Conservation (phyloP, 1,140 invertebrate species). For the Drosophila pallidifrons region DNA sequence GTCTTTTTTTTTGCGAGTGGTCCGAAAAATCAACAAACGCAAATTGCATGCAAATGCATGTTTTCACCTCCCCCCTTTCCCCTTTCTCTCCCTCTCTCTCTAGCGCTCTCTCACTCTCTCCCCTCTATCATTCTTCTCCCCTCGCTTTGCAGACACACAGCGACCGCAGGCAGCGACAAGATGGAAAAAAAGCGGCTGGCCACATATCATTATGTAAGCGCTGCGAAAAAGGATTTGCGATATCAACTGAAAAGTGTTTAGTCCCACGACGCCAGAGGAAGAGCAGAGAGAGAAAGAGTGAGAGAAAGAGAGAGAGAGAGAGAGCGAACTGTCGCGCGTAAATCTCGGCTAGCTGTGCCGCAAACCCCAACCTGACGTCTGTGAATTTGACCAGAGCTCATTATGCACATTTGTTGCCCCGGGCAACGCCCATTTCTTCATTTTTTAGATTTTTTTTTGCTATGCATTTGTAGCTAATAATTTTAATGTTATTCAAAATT, state of each 20-base stretch:
- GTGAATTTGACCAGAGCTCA: slow-evolving; percentile 73
- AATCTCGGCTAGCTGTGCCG: slow-evolving; percentile 58
- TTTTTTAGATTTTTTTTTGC: slow-evolving; percentile 12
- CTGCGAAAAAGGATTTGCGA: slow-evolving; percentile 75
- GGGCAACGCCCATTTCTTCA: slow-evolving; percentile 13
- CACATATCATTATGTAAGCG: slow-evolving; percentile 79
- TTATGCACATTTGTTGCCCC: slow-evolving; percentile 83
- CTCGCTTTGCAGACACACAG: not conserved
- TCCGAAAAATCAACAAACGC: slow-evolving; percentile 40
- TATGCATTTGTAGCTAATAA: slow-evolving; percentile 80
- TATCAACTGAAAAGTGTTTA: slow-evolving; percentile 77
- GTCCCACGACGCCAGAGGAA: slow-evolving; percentile 19
- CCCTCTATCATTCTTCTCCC: not conserved
- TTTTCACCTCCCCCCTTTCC: not conserved
- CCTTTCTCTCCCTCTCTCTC: too few species aligned
- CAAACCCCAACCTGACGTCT: slow-evolving; percentile 29
- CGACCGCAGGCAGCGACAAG: slow-evolving; percentile 30
- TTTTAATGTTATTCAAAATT: slow-evolving; percentile 84
- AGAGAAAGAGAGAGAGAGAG: not conserved
- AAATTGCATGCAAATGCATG: slow-evolving; percentile 58
- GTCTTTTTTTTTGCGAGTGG: slow-evolving; percentile 8
- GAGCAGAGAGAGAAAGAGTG: not conserved
- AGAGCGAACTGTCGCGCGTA: slow-evolving; percentile 66
- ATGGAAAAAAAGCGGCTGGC: slow-evolving; percentile 32
- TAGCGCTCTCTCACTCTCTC: not conserved